These are phyloP conservation scores for Chaetogeoica ovagalla DNA, from an alignment of 2,888 invertebrate species.

Conservation along the genomic window DNA sequence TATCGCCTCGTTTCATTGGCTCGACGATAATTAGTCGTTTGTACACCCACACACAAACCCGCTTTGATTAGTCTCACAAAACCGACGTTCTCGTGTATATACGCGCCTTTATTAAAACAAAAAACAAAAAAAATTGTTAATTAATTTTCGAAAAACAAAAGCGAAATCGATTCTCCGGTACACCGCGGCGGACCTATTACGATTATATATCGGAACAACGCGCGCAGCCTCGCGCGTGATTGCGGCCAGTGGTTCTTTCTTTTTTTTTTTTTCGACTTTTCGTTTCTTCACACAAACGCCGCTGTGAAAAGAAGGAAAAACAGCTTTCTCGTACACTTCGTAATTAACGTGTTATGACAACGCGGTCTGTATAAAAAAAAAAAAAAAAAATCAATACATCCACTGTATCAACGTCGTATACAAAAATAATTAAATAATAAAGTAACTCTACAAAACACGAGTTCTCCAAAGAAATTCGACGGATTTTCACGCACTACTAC, in stretches of 20 bases:
- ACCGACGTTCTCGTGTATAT: slow-evolving; percentile 6
- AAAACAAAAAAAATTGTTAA: slow-evolving; percentile 44
- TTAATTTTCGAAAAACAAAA: slow-evolving; percentile 52
- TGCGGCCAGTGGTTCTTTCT: background rate
- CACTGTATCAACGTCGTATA: too few species aligned
- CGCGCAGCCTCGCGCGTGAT: slow-evolving; percentile 17
- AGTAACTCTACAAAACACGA: too few species aligned
- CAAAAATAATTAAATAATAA: too few species aligned
- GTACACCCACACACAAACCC: slow-evolving; percentile 45
- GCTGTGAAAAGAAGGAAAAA: background rate
- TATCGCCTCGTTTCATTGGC: slow-evolving; percentile 46
- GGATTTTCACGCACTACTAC: too few species aligned
- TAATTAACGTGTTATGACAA: too few species aligned
- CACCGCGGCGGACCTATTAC: slow-evolving; percentile 30
- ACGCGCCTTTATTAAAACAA: slow-evolving; percentile 22
- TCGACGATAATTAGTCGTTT: slow-evolving; percentile 51
- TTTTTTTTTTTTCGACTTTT: too few species aligned
- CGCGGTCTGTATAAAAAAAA: too few species aligned
- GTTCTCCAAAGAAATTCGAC: too few species aligned
- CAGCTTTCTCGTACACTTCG: too few species aligned
- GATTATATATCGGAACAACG: slow-evolving; percentile 6
- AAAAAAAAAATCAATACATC: too few species aligned
- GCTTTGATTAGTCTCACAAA: slow-evolving; percentile 48
- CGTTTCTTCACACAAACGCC: too few species aligned
- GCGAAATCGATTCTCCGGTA: slow-evolving; percentile 44